Base-by-base conservation (phyloP, 2,113 vertebrate genomes). In the Python bivittatus region DNA sequence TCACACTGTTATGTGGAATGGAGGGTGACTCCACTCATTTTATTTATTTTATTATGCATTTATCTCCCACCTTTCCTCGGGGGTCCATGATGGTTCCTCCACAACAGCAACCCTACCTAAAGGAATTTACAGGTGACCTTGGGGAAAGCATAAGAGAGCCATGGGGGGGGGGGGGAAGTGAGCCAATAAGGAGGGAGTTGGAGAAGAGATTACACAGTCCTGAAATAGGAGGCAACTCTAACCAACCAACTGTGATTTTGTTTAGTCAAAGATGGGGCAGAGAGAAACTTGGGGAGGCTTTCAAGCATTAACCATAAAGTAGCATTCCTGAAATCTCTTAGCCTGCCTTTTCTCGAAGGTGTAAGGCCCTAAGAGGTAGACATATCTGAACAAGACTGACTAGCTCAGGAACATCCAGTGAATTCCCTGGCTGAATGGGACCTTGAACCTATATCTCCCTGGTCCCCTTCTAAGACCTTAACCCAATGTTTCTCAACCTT, bases 111-210 rank as follows among this genome's bases (percentile, higher is more conserved):
- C 22, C 72, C 33, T 42, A 79, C 1, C 7, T 42, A 42, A 79
- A 72, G n/a, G 29, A 72, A 79, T 79, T 42, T 79, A 42, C 0
- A 0, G 33, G 33, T 72, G 68, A 38, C 68, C 6, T 38, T 72
- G n/a, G 33, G n/a, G n/a, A 72, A 72, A 72, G 33, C n/a, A 20
- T 38, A 68, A 68, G n/a, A 72, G 33, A 20, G n/a, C 4, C 6
- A 38, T 5, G 15, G 6, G 13, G 0, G 2, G 1, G 0, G 6
- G n/a, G 15, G n/a, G 1, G 33, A n/a, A 38, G 68, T 20, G 15
- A 72, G 13, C 6, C 68, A 72, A 38, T n/a, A 6, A 72, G 68
- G 6, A 3, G 20, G 64, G 33, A 38, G 13, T 20, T 20, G 6
- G 68, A 33, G 68, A 72, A 72, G 13, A 2, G 13, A 17, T 72